Conservation (phyloP, 2,797 vertebrate genomes). For the Mycteria americana region DNA sequence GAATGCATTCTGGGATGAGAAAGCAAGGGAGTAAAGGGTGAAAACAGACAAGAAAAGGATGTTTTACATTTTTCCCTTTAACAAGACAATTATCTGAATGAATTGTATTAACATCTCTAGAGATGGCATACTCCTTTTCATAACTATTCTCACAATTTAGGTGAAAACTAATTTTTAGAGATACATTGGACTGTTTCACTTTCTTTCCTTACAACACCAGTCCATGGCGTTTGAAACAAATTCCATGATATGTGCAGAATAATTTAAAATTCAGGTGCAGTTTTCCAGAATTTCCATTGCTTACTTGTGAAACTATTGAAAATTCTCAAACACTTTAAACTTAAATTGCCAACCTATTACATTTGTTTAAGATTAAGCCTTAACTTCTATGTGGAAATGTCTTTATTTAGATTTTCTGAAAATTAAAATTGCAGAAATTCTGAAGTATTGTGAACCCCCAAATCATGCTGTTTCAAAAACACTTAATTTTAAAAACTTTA, state of each 20-base stretch:
- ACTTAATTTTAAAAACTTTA: neutral
- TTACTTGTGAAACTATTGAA: neutral
- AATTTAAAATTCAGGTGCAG: neutral
- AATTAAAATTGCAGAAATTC: neutral
- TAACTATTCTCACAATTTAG: neutral
- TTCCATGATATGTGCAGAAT: neutral
- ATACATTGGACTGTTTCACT: neutral
- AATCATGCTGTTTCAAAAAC: neutral
- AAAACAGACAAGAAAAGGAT: neutral
- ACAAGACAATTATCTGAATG: neutral
- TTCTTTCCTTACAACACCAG: neutral
- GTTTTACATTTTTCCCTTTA: neutral
- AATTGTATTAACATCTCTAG: neutral
- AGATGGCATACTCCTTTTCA: neutral
- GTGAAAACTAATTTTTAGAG: neutral
- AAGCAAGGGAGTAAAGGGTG: neutral
- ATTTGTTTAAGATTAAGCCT: neutral
- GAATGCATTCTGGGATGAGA: neutral
- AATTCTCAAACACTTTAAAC: neutral
- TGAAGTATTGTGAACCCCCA: neutral
- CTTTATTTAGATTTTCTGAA: neutral
- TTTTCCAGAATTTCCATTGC: neutral
- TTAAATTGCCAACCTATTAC: neutral
- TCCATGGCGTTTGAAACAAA: neutral
- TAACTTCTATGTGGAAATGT: neutral